Evolutionary conservation across 2,888 invertebrate genomes (phyloP), one percentile per base, ranked within the genome.

Genomic region (Tholera decimalis): DNA sequence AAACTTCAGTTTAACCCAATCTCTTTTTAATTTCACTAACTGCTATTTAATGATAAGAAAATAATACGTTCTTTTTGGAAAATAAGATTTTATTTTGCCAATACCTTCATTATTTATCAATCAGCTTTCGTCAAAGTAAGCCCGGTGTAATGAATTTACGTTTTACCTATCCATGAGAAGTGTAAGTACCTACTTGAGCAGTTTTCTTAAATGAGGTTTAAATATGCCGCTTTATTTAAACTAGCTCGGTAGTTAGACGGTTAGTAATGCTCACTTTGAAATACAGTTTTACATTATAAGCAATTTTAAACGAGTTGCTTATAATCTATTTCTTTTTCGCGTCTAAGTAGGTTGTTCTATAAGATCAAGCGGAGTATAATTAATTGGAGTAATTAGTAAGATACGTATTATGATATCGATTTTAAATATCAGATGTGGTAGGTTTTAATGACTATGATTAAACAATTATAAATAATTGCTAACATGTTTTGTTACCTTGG

Each of bases 151-250:
- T 91, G 87, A 90, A 89, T 89, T 83, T 81, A 81, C 84, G 87
- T 82, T 88, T 67, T 84, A 83, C 85, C 89, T 86, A 92, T 92
- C 85, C 91, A 91, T 92, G 88, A 92, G 89, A 87, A 89, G 88
- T 90, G 85, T 83, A 86, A 82, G 83, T 83, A 83, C n/a, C n/a
- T n/a, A n/a, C 82, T 79, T 82, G 82, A 87, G 85, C 82, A 84
- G 86, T 89, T 89, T 91, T 85, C 91, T 90, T 83, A 79, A 84
- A 92, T 83, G 89, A 88, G 86, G 80, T 87, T 92, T 92, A 90
- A 90, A 91, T 92, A 89, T 89, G 88, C 83, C 63, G 72, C 77
- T 81, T 82, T 79, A 81, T 76, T 80, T 76, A 75, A 82, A 78
- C 77, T 77, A 78, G 80, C 79, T 75, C 49, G 68, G 69, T 74